phyloP scores from a whole-genome alignment of 2,888 invertebrate species.

The Sinotaia quadrata region DNA sequence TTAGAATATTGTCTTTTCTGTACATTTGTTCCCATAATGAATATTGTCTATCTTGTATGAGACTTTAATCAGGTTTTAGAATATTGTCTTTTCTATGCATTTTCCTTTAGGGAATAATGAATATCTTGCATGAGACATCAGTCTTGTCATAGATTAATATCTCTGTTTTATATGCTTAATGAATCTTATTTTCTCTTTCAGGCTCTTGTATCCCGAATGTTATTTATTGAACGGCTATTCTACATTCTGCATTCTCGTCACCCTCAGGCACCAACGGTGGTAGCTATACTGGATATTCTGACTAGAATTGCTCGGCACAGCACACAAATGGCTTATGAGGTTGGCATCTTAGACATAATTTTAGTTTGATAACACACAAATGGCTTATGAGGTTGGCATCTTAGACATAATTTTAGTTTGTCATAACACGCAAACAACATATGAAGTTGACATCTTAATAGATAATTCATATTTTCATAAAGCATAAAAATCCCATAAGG shows the following conservation, averaged over 20 bases:
- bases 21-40: too few species aligned
- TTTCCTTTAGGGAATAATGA: too few species aligned
- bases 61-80: too few species aligned
- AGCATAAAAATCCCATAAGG: not conserved
- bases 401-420: slow-evolving; percentile 67
- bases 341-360: slow-evolving; percentile 31
- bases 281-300: slow-evolving; percentile 84
- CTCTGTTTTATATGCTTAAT: too few species aligned
- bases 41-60: too few species aligned
- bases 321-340: slow-evolving; percentile 76
- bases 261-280: slow-evolving; percentile 82
- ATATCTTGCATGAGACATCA: too few species aligned
- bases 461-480: too few species aligned
- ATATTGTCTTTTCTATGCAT: too few species aligned
- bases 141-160: too few species aligned
- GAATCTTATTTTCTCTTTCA: too few species aligned
- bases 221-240: slow-evolving; percentile 83
- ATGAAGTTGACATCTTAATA: slow-evolving; percentile 43
- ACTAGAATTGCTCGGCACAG: slow-evolving; percentile 86
- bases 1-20: too few species aligned
- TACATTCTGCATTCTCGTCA: slow-evolving; percentile 83
- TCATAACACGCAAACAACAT: not conserved
- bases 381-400: slow-evolving; percentile 40
- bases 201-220: slow-evolving; percentile 70
- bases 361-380: slow-evolving; percentile 64